These are phyloP conservation scores for Hephaestus fuliginosus DNA, from an alignment of 2,797 vertebrate genomes.

Conservation along the genomic window DNA sequence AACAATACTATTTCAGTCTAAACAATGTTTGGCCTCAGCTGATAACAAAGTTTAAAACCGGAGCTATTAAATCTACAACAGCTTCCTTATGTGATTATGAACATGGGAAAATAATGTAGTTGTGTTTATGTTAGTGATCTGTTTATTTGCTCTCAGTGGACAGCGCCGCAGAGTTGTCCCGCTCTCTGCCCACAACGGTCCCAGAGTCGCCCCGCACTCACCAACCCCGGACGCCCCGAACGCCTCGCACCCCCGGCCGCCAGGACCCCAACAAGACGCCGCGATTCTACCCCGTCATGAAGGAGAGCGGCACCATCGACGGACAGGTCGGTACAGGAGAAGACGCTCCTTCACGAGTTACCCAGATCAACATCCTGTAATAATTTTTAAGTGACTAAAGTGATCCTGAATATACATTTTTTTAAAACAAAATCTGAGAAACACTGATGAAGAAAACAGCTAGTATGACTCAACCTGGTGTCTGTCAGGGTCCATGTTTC, in stretches of 20 bases:
- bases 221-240: conserved; percentile 82
- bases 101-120: neutral
- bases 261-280: conserved; percentile 93
- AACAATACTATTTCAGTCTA: neutral
- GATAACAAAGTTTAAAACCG: neutral
- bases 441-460: neutral
- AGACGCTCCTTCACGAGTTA: neutral
- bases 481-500: neutral
- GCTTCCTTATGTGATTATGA: neutral
- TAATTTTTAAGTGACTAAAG: too few relatives aligned
- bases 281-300: conserved; percentile 95
- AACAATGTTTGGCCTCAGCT: neutral
- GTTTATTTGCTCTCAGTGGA: conserved; percentile 47
- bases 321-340: conserved; percentile 81
- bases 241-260: conserved; percentile 88
- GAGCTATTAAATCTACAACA: neutral
- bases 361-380: neutral
- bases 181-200: conserved; percentile 87
- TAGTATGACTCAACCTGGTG: neutral
- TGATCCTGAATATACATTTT: too few relatives aligned
- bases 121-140: neutral
- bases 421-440: too few relatives aligned
- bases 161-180: conserved; percentile 76
- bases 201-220: conserved; percentile 83
- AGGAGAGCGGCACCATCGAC: conserved; percentile 89